phyloP scores from a whole-genome alignment of 2,113 vertebrate genomes.

The Plecturocebus donacophilus region DNA sequence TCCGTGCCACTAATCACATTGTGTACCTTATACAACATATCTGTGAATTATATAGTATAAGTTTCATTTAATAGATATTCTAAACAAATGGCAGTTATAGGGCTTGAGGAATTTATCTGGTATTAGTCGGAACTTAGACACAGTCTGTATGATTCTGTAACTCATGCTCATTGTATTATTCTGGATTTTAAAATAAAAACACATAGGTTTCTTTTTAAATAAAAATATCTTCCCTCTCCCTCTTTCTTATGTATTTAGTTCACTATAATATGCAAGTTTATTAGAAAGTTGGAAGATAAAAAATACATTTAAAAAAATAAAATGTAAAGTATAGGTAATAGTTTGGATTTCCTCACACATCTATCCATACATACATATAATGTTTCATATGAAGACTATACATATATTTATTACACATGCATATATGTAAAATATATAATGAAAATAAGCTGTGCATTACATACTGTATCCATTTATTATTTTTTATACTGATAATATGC shows the following conservation, averaged over 20 bases:
- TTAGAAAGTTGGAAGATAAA: background rate
- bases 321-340: background rate
- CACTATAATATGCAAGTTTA: background rate
- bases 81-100: background rate
- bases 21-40: background rate
- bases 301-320: background rate
- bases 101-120: background rate
- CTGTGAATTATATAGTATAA: background rate
- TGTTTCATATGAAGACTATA: background rate
- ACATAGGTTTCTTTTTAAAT: background rate
- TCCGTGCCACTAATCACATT: background rate
- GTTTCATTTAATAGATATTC: background rate
- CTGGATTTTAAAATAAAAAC: slow-evolving; percentile 16
- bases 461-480: background rate
- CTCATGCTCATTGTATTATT: background rate
- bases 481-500: background rate
- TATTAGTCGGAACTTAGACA: background rate
- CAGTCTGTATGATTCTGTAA: background rate
- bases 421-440: background rate
- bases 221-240: background rate
- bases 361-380: background rate
- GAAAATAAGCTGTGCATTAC: background rate
- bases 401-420: background rate
- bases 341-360: background rate
- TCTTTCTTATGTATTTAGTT: background rate